phyloP scores from a whole-genome alignment of 2,888 invertebrate genomes.

The Dusona sp. region DNA sequence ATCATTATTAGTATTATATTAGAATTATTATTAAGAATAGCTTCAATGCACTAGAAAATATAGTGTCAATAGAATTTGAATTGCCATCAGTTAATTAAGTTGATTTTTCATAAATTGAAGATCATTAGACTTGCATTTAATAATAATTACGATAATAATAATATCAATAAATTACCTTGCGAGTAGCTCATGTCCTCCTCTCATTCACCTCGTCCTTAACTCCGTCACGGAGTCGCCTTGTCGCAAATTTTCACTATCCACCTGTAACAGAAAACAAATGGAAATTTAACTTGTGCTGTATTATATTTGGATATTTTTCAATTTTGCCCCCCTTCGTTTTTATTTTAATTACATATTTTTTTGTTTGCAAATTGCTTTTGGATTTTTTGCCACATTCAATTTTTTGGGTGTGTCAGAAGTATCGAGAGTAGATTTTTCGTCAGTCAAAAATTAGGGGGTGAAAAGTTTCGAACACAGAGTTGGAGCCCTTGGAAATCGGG shows the following conservation, averaged over 20 bases:
- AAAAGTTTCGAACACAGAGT: background rate
- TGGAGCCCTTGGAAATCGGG: background rate
- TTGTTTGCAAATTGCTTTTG: background rate
- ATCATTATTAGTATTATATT: background rate
- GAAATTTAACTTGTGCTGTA: background rate
- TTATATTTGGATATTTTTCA: background rate
- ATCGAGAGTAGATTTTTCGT: background rate
- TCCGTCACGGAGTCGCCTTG: conserved; percentile 81
- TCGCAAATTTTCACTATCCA: conserved; percentile 70
- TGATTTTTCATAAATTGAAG: background rate
- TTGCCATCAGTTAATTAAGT: background rate
- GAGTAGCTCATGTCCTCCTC: conserved; percentile 84
- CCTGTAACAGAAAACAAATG: conserved; percentile 74
- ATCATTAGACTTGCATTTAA: background rate
- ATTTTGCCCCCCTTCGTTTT: background rate
- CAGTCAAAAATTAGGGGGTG: background rate
- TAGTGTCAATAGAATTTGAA: background rate
- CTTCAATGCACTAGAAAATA: background rate
- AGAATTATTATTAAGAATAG: background rate
- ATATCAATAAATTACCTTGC: conserved; percentile 78
- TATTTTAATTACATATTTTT: background rate
- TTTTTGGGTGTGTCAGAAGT: background rate
- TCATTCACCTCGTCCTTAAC: conserved; percentile 82
- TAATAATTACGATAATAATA: background rate
- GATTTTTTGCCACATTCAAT: background rate